Percentiles rank a stretch among this genome's conserved stretches.
phyloP scores from a whole-genome alignment of 2,888 invertebrate genomes.

The Scrobipalpa atriplicella region DNA sequence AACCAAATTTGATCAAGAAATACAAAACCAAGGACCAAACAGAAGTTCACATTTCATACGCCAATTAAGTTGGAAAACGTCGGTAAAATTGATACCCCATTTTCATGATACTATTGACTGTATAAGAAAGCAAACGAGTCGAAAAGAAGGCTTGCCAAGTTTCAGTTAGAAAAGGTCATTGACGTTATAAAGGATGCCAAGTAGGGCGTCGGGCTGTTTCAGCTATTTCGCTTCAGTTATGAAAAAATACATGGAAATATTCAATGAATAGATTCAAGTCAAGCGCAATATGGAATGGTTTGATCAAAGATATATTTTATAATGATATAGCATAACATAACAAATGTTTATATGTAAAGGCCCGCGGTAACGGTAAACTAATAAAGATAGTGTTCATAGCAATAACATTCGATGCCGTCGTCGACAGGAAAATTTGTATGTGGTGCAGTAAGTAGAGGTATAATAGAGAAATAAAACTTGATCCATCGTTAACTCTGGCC shows the following conservation, averaged over 20 bases:
- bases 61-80: background rate
- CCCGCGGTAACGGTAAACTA: no score
- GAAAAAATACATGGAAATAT: conserved; percentile 8
- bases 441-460: no score
- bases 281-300: background rate
- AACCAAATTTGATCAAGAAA: background rate
- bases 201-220: background rate
- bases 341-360: no score
- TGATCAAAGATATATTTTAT: no score
- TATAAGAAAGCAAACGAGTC: conserved; percentile 10
- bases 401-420: no score
- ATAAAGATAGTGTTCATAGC: no score
- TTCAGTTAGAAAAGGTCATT: conserved; percentile 10
- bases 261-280: background rate
- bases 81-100: background rate
- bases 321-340: no score
- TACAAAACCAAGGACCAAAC: background rate
- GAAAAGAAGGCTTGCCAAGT: conserved; percentile 16
- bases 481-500: no score
- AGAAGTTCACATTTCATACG: background rate
- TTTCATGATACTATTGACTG: conserved; percentile 19
- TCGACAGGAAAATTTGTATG: no score
- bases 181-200: conserved; percentile 10
- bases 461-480: no score
- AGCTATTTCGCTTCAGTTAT: conserved; percentile 1